Evolutionary conservation across 2,113 vertebrate genomes (phyloP), one percentile per base, ranked within the genome.

Genomic region (Catharus fuscescens): DNA sequence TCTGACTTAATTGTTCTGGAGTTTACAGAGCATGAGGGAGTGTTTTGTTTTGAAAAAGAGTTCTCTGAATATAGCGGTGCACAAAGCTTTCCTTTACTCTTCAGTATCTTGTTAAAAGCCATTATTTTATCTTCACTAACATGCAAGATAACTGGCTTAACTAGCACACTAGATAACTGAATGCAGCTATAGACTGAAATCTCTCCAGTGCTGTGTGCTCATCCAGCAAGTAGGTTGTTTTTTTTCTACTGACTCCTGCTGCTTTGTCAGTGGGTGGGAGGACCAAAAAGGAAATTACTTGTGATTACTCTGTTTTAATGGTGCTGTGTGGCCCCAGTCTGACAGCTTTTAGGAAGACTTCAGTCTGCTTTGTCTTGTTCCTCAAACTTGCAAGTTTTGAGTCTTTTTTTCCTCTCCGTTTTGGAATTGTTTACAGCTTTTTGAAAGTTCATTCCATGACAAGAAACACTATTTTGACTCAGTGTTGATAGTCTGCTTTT

Each of bases 201-300:
- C 90, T 94, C 57, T 85, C 57, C n/a, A n/a, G 16, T 56, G 34
- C 71, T 79, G 25, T 90, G 80, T 84, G 79, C 83, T 94, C 86
- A 96, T 95, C 96, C 71, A 88, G 80, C 83, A 59, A 88, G 84
- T 74, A 70, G 36, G 21, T n/a, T 29, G 78, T 42, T 83, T 84
- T 91, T 92, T 73, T 19, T 13, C 42, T 87, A 42, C 69, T 71
- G 45, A 47, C 85, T 90, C 96, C 95, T 96, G 96, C 95, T 97
- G 96, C 48, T 97, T 91, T 91, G 71, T 96, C 97, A 95, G 90
- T 89, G 87, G 92, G 96, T 96, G 97, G 96, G 97, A 98, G 86
- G 89, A 92, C 92, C 93, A 95, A 91, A 94, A 94, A 97, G 96
- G 95, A 98, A 98, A 98, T 98, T 93, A 87, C 89, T 98, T 96